Conservation (phyloP, 2,888 invertebrate genomes). For the Idaea straminata region DNA sequence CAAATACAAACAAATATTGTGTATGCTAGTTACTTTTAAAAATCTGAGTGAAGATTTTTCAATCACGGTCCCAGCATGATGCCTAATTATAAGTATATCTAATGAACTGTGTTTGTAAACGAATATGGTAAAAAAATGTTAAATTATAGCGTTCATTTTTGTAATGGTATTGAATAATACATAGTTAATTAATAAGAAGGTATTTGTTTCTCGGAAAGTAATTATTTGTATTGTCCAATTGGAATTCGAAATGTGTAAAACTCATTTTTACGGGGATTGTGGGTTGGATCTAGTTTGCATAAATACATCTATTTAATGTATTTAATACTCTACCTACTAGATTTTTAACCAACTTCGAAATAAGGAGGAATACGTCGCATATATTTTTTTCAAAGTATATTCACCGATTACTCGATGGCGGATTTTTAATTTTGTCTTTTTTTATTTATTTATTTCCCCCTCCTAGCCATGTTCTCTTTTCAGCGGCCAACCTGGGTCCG, state of each 20-base stretch:
- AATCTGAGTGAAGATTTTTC: constrained; percentile 52
- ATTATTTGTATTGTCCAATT: constrained; percentile 26
- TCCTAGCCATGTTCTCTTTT: too few species aligned
- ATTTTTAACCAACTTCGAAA: too few species aligned
- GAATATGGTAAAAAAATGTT: constrained; percentile 28
- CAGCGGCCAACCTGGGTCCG: too few species aligned
- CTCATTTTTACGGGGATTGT: background rate
- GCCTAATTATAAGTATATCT: constrained; percentile 63
- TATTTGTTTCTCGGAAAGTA: constrained; percentile 21
- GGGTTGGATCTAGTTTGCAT: background rate
- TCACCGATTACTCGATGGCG: too few species aligned
- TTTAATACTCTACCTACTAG: too few species aligned
- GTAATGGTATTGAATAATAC: constrained; percentile 30
- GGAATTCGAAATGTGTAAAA: background rate
- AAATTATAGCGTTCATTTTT: constrained; percentile 14
- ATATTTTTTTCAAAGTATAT: too few species aligned
- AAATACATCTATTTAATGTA: background rate
- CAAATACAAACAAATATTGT: constrained; percentile 37
- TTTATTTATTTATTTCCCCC: too few species aligned
- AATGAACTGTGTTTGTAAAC: constrained; percentile 18
- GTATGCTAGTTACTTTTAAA: constrained; percentile 37
- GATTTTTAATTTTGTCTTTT: too few species aligned
- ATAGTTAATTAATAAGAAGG: constrained; percentile 26
- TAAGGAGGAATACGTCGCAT: too few species aligned
- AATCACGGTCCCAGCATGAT: constrained; percentile 63